Base-by-base conservation (phyloP, 1,140 invertebrate species). In the Thaumatotibia leucotreta region DNA sequence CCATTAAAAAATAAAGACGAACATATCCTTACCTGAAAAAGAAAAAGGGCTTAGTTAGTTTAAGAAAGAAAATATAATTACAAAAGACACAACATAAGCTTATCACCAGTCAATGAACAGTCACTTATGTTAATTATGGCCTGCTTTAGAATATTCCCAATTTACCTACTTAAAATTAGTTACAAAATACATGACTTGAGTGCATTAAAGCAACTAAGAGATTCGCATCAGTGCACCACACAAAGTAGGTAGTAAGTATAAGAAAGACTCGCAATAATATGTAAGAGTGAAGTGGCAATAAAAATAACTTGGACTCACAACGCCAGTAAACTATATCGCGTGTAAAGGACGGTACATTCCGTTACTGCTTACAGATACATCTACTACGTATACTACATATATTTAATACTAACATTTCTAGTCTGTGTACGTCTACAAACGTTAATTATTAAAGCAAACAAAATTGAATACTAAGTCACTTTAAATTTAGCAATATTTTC, bases 21-120 rank as follows among this genome's bases (percentile, higher is more conserved):
- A n/a, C 6, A 8, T 24, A 39, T 35, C 69, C 73, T 75, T 76
- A 76, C 74, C 74, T 76, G 74, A 27, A 76, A 74, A 73, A 63
- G 31, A 68, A 69, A 29, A 65, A 32, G 39, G 20, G 50, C 61
- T 58, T 62, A 45, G 39, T 45, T n/a, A 45, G 39, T 45, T 6
- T 20, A 20, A 20, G 14, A 1, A 0, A n/a, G n/a, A n/a, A n/a
- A n/a, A n/a, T n/a, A n/a, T n/a, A n/a, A n/a, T n/a, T n/a, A n/a
- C n/a, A n/a, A n/a, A n/a, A n/a, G n/a, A n/a, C n/a, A n/a, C n/a
- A n/a, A n/a, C n/a, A n/a, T n/a, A n/a, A n/a, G n/a, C n/a, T n/a
- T n/a, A n/a, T n/a, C n/a, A n/a, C n/a, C n/a, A n/a, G n/a, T n/a
- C n/a, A n/a, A n/a, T n/a, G n/a, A n/a, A n/a, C n/a, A n/a, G n/a